Conservation (phyloP, 2,113 vertebrate species). For the Antechinus stuartii region DNA sequence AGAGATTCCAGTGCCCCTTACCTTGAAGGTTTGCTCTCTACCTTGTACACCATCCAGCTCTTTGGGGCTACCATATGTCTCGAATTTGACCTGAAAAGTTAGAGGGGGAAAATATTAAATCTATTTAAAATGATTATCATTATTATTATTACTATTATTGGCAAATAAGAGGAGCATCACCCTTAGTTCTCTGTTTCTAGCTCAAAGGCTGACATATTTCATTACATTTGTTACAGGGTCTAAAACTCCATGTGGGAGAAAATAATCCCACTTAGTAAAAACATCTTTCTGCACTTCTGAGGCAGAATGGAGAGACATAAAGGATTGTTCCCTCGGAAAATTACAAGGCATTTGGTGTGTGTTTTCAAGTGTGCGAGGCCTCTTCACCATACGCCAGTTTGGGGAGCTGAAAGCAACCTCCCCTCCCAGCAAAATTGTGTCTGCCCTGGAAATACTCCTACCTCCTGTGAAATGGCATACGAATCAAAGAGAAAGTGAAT, state of each 20-base stretch:
- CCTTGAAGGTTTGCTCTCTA: slow-evolving; percentile 45
- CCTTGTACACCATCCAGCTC: slow-evolving; percentile 56
- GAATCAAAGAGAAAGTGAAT: slow-evolving; percentile 74
- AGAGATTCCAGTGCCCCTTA: slow-evolving; percentile 77
- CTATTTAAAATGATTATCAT: not conserved
- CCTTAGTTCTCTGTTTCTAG: slow-evolving; percentile 18
- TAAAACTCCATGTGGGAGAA: slow-evolving; percentile 60
- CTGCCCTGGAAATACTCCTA: slow-evolving; percentile 27
- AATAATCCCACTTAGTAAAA: slow-evolving; percentile 54
- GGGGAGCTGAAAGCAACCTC: slow-evolving; percentile 49
- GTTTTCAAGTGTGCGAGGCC: slow-evolving; percentile 53
- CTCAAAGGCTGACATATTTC: slow-evolving; percentile 59
- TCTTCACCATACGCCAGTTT: slow-evolving; percentile 44
- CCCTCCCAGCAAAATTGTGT: not conserved
- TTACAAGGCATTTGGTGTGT: slow-evolving; percentile 57
- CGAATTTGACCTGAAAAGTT: slow-evolving; percentile 48
- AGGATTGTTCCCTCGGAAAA: slow-evolving; percentile 67
- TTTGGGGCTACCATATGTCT: slow-evolving; percentile 54
- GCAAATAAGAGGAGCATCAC: slow-evolving; percentile 25
- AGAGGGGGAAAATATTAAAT: not conserved
- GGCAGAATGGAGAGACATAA: slow-evolving; percentile 54
- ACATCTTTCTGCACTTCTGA: slow-evolving; percentile 64
- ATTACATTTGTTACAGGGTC: slow-evolving; percentile 45
- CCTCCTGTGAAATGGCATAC: slow-evolving; percentile 50
- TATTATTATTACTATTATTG: slow-evolving; percentile 29